phyloP scores from a whole-genome alignment of 2,888 invertebrate species.

The Kuschelorhynchus macadamiae region DNA sequence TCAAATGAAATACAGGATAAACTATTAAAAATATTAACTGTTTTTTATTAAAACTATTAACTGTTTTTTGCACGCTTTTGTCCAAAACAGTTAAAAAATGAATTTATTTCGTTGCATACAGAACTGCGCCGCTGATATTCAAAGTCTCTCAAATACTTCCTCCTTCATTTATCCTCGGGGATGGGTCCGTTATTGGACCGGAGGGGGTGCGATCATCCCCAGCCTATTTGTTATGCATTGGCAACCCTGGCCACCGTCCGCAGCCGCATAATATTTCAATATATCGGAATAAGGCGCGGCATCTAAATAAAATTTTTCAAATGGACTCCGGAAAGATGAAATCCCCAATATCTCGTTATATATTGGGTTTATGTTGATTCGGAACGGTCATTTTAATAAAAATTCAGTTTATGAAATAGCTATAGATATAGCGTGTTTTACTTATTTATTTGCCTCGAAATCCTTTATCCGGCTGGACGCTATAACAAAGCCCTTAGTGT shows the following conservation, averaged over 20 bases:
- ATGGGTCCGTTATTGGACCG: constrained; percentile 59
- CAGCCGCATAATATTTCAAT: constrained; percentile 68
- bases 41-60: too few relatives aligned
- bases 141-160: constrained; percentile 37
- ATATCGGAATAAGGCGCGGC: constrained; percentile 61
- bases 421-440: constrained; percentile 25
- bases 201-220: constrained; percentile 65
- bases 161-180: constrained; percentile 45
- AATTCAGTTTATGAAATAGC: constrained; percentile 49
- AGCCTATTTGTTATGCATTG: constrained; percentile 69
- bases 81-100: too few relatives aligned
- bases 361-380: constrained; percentile 51
- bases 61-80: too few relatives aligned
- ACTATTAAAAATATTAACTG: too few relatives aligned
- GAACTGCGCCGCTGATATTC: constrained; percentile 29
- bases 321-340: constrained; percentile 55
- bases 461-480: constrained; percentile 1
- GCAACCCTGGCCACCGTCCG: constrained; percentile 67
- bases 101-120: too few relatives aligned
- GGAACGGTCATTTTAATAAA: constrained; percentile 50
- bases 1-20: too few relatives aligned
- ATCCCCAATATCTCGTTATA: constrained; percentile 49
- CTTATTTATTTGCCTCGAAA: constrained; percentile 10
- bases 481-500: too few relatives aligned
- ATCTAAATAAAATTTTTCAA: constrained; percentile 64